These are phyloP conservation scores for Corydoras sp. DNA, from an alignment of 2,113 vertebrate genomes.

Conservation along the genomic window DNA sequence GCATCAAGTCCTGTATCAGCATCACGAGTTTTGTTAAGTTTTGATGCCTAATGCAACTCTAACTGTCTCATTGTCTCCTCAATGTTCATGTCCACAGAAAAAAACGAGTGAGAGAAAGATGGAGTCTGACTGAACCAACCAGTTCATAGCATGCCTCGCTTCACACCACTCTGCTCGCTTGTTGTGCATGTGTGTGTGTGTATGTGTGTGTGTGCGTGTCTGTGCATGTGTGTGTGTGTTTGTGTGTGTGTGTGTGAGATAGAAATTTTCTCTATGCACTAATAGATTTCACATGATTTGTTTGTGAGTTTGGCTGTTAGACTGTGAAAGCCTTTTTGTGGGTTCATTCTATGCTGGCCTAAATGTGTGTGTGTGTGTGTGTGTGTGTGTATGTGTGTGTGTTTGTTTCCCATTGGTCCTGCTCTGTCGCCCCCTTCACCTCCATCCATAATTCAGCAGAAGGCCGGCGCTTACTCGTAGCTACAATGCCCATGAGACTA, in stretches of 20 bases:
- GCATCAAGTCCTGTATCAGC: no score
- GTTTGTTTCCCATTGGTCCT: conserved; percentile 50
- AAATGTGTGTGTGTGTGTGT: conserved; percentile 24
- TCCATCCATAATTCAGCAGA: conserved; percentile 70
- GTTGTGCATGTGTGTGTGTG: neutral
- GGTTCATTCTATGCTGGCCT: neutral
- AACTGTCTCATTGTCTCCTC: conserved; percentile 5
- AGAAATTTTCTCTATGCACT: conserved; percentile 17
- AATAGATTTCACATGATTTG: conserved; percentile 34
- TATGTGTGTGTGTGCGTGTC: neutral
- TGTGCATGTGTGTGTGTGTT: neutral
- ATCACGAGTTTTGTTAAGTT: no score
- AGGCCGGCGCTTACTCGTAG: conserved; percentile 5
- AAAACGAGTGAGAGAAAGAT: conserved; percentile 23
- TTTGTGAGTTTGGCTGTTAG: conserved; percentile 26
- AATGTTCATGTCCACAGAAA: conserved; percentile 7
- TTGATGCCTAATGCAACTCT: neutral
- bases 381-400: conserved; percentile 13
- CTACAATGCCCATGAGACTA: conserved; percentile 14
- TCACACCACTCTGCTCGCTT: conserved; percentile 30
- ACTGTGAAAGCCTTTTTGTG: conserved; percentile 25
- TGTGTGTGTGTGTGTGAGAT: neutral
- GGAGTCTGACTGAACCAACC: conserved; percentile 33
- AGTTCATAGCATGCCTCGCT: conserved; percentile 38
- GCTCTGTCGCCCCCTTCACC: conserved; percentile 64